Conservation (phyloP, 2,888 invertebrate species). For the Scaptomyza polygonia region DNA sequence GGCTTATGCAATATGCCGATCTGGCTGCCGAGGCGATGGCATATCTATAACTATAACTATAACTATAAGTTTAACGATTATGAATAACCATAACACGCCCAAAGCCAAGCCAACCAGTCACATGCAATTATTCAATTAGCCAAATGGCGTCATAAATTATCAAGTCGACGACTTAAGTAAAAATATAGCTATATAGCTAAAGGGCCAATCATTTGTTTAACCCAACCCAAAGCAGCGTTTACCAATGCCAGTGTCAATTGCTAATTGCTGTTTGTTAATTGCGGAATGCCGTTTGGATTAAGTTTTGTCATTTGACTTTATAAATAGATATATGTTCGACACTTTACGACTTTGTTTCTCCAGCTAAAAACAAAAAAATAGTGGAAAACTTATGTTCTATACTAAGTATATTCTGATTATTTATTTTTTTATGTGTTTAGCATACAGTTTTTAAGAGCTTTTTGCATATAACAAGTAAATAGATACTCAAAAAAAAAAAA, state of each 20-base stretch:
- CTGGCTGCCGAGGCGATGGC: conserved; percentile 38
- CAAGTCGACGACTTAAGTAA: conserved; percentile 51
- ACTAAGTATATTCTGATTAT: neutral
- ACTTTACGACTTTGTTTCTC: conserved; percentile 17
- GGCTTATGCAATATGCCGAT: conserved; percentile 56
- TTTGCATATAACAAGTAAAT: too few relatives aligned
- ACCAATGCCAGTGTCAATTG: conserved; percentile 56
- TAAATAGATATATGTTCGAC: conserved; percentile 69
- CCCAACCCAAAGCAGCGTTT: conserved; percentile 18
- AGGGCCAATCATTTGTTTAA: conserved; percentile 37
- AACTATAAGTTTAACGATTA: conserved; percentile 36
- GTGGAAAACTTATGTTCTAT: conserved; percentile 10
- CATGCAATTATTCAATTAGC: conserved; percentile 80
- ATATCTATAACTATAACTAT: conserved; percentile 40
- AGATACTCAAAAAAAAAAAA: too few relatives aligned
- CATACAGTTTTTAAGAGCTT: neutral
- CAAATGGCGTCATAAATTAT: conserved; percentile 79
- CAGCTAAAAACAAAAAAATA: neutral
- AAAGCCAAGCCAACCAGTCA: conserved; percentile 55
- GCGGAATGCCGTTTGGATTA: conserved; percentile 61
- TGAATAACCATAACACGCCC: conserved; percentile 52
- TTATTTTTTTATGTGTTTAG: neutral
- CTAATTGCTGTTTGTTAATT: conserved; percentile 51
- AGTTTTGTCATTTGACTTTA: conserved; percentile 49
- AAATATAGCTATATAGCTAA: conserved; percentile 10